These are phyloP conservation scores for Urocyon cinereoargenteus DNA, from an alignment of 2,797 vertebrate species.

Conservation along the genomic window DNA sequence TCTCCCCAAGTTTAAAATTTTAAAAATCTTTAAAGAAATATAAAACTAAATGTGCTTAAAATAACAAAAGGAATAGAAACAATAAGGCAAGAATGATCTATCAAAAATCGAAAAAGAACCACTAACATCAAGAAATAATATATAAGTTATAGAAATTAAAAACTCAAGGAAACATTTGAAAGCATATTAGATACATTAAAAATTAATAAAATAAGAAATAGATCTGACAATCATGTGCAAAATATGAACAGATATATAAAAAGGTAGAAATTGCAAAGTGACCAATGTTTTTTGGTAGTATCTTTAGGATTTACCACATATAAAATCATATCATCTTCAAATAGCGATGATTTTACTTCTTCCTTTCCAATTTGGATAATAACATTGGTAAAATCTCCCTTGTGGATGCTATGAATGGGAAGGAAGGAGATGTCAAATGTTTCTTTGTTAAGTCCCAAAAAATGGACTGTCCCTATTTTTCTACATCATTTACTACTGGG, in stretches of 20 bases:
- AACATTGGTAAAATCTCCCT: constrained; percentile 89
- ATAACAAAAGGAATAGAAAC: constrained; percentile 34
- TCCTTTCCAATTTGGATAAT: neutral
- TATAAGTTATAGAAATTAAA: constrained; percentile 15
- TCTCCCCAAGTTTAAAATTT: neutral
- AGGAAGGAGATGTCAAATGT: constrained; percentile 96
- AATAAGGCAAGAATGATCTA: neutral
- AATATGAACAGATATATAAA: neutral
- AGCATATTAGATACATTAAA: neutral
- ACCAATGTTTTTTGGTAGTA: neutral
- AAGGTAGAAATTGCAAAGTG: neutral
- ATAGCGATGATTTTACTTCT: neutral
- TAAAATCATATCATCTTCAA: neutral
- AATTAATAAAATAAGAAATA: neutral
- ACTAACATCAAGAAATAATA: neutral
- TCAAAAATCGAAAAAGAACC: neutral
- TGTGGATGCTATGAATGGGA: constrained; percentile 96
- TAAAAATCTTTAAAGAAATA: neutral
- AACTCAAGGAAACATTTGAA: neutral
- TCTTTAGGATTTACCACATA: neutral
- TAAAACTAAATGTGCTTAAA: neutral
- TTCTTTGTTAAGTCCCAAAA: constrained; percentile 94
- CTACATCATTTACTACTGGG: constrained; percentile 97
- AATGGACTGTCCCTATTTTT: constrained; percentile 97
- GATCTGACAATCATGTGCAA: neutral